Evolutionary conservation across 2,888 invertebrate genomes (phyloP).

Genomic region (Volucella inflata): DNA sequence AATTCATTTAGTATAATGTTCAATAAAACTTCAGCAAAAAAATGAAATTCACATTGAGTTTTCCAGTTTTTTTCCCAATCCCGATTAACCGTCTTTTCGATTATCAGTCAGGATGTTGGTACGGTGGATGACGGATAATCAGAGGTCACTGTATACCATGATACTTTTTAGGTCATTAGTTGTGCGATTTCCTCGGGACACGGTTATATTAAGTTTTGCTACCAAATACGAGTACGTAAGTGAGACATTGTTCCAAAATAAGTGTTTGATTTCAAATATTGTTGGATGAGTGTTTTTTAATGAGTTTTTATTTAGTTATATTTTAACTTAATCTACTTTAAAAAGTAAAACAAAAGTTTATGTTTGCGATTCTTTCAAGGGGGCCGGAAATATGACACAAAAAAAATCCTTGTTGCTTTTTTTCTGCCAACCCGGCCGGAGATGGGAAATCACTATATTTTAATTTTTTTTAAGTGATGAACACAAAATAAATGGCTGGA

Average conservation of each 20-base stretch:
- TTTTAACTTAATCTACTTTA: neutral
- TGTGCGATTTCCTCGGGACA: conserved; percentile 26
- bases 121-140: conserved; percentile 11
- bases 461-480: too few relatives aligned
- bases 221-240: conserved; percentile 1
- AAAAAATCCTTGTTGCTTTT: neutral
- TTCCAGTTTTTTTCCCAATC: conserved; percentile 10
- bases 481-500: too few relatives aligned
- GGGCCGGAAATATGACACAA: neutral
- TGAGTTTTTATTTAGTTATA: neutral
- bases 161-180: conserved; percentile 21
- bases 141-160: neutral
- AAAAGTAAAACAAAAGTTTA: too few relatives aligned
- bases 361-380: neutral
- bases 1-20: conserved; percentile 15
- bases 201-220: conserved; percentile 14
- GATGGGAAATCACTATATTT: neutral
- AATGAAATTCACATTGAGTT: conserved; percentile 8
- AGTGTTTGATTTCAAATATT: neutral
- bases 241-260: conserved; percentile 10
- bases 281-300: neutral
- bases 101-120: conserved; percentile 23
- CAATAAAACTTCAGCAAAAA: conserved; percentile 19
- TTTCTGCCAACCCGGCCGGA: too few relatives aligned
- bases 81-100: neutral